A percentile compares a stretch with the other conserved stretches of the same genome.
These are phyloP conservation scores for Triops longicaudatus DNA, from an alignment of 1,140 invertebrate genomes.

Conservation along the genomic window DNA sequence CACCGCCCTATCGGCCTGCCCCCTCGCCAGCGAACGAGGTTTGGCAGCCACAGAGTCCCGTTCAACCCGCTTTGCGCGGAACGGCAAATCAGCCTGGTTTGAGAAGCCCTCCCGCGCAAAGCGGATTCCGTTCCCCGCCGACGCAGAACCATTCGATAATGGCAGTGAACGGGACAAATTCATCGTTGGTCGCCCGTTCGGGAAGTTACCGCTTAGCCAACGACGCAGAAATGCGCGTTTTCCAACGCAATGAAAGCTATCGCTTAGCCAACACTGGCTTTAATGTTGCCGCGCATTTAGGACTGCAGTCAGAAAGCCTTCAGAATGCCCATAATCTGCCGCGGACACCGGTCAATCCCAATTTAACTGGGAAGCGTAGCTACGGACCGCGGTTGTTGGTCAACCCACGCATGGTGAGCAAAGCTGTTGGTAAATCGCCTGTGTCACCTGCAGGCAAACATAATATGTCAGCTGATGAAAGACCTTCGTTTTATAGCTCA, in stretches of 20 bases:
- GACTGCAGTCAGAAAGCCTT: not conserved
- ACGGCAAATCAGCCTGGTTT: not conserved
- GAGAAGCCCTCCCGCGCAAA: not conserved
- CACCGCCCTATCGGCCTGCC: slow-evolving; percentile 25
- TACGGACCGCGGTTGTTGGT: slow-evolving; percentile 30
- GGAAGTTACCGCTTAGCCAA: slow-evolving; percentile 26
- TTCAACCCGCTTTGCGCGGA: not conserved
- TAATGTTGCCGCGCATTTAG: not conserved
- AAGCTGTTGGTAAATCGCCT: slow-evolving; percentile 18
- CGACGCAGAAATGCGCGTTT: slow-evolving; percentile 35
- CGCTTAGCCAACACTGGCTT: slow-evolving; percentile 59
- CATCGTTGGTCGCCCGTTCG: slow-evolving; percentile 16
- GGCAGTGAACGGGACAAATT: not conserved
- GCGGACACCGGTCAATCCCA: slow-evolving; percentile 28
- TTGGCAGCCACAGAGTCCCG: not conserved
- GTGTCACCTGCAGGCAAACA: not conserved
- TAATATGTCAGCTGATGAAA: not conserved
- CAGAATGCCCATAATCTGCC: not conserved
- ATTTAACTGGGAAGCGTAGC: slow-evolving; percentile 32
- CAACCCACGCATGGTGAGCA: slow-evolving; percentile 17
- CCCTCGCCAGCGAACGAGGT: not conserved
- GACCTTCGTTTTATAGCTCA: slow-evolving; percentile 24
- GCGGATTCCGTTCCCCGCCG: not conserved
- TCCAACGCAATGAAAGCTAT: slow-evolving; percentile 77
- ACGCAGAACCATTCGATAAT: not conserved